Evolutionary conservation across 2,888 invertebrate species (phyloP).

Genomic region (Polia nebulosa): DNA sequence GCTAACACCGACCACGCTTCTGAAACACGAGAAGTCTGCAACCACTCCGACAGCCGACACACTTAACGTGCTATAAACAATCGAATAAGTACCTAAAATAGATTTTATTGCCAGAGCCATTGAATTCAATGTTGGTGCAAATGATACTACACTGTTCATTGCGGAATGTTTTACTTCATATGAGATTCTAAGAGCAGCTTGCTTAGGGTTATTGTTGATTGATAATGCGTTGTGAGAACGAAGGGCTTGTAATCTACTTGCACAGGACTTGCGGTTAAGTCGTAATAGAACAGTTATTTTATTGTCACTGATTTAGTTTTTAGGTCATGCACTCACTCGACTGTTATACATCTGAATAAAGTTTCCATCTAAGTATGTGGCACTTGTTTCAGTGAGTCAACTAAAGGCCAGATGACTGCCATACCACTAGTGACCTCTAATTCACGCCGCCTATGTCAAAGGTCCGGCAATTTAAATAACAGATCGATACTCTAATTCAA

Average conservation of each 20-base stretch:
- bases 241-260: slow-evolving; percentile 70
- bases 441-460: slow-evolving; percentile 38
- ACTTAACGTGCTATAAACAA: slow-evolving; percentile 84
- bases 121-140: slow-evolving; percentile 86
- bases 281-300: slow-evolving; percentile 74
- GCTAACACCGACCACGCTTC: slow-evolving; percentile 80
- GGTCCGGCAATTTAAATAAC: slow-evolving; percentile 45
- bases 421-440: slow-evolving; percentile 44
- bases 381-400: slow-evolving; percentile 34
- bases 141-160: slow-evolving; percentile 77
- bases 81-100: slow-evolving; percentile 84
- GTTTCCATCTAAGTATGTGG: slow-evolving; percentile 38
- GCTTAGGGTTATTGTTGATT: slow-evolving; percentile 74
- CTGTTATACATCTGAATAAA: slow-evolving; percentile 22
- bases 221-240: slow-evolving; percentile 64
- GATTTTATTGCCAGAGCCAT: slow-evolving; percentile 86
- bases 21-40: slow-evolving; percentile 85
- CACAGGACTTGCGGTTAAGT: slow-evolving; percentile 78
- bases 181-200: slow-evolving; percentile 74
- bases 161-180: slow-evolving; percentile 72
- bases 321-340: slow-evolving; percentile 48
- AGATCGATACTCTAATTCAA: slow-evolving; percentile 28
- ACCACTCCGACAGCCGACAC: slow-evolving; percentile 81
- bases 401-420: slow-evolving; percentile 38
- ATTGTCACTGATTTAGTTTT: slow-evolving; percentile 63